Conservation (phyloP, 2,797 vertebrate genomes). For the Poeciliopsis infans region DNA sequence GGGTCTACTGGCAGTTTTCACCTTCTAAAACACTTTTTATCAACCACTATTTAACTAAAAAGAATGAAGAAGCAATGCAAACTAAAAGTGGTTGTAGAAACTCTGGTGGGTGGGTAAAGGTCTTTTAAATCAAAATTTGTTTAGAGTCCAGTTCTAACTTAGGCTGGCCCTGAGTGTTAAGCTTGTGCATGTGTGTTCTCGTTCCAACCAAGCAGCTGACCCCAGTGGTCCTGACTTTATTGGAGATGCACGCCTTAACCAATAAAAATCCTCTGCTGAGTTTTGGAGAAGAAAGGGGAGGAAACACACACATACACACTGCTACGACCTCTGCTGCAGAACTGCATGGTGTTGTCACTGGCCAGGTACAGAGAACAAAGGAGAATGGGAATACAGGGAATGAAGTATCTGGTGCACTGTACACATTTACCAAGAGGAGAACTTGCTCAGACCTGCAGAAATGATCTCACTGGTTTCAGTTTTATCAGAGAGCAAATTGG, state of each 20-base stretch:
- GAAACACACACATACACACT: slow-evolving; percentile 17
- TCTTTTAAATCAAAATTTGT: background rate
- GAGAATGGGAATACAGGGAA: slow-evolving; percentile 8
- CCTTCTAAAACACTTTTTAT: background rate
- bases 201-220: slow-evolving; percentile 36
- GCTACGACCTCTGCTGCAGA: slow-evolving; percentile 41
- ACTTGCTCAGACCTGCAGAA: slow-evolving; percentile 50
- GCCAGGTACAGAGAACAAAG: slow-evolving; percentile 40
- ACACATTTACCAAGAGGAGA: slow-evolving; percentile 48
- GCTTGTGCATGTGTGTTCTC: slow-evolving; percentile 14
- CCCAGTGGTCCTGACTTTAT: slow-evolving; percentile 13
- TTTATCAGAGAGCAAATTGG: slow-evolving; percentile 4
- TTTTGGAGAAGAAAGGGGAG: slow-evolving; percentile 1
- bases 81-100: background rate
- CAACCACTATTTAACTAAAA: background rate
- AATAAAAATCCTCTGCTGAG: slow-evolving; percentile 31
- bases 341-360: slow-evolving; percentile 30
- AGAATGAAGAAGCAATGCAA: background rate
- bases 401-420: slow-evolving; percentile 25
- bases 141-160: background rate
- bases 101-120: background rate
- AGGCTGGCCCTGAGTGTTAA: background rate
- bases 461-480: slow-evolving; percentile 41
- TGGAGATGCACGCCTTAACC: slow-evolving; percentile 13
- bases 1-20: background rate